Evolutionary conservation across 2,113 vertebrate genomes (phyloP), one percentile per base, ranked within the genome.

Genomic region (Prietella phreatophila): DNA sequence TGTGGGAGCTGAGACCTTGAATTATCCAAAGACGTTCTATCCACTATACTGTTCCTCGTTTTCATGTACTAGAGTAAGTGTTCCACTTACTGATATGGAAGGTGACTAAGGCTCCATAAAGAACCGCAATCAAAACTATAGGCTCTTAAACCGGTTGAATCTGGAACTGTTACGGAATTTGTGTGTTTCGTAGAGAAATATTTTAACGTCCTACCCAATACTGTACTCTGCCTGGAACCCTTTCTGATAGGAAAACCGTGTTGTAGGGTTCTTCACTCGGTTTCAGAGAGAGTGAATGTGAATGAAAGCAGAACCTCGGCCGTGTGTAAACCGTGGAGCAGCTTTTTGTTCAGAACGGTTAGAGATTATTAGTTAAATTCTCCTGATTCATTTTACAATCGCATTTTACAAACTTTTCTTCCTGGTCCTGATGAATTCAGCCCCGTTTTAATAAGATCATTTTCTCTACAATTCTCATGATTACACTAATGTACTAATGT

Each of bases 401-500:
- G 3, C 33, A 65, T 39, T 75, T 75, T 42, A 75, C 36, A 42
- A 27, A 75, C 69, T 20, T 3, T 75, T 22, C 9, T 36, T 39
- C 39, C 8, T 0, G 9, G 0, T 73, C 36, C 69, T 75, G 71
- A 75, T 75, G 39, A 75, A 22, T 42, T 2, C 39, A 25, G 15
- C 5, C 25, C 11, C 11, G 14, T 50, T 50, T 50, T 50, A 50
- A 47, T 50, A 6, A 27, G 42, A 47, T 78, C 4, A 7, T 27
- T 53, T 78, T 78, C 75, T 78, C 42, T 50, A 50, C 42, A n/a
- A 50, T 50, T 78, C 75, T 78, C 75, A 78, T 78, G n/a, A n/a
- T 50, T 47, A 50, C 55, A 82, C 33, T 36, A 36, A 33, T 60
- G 55, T 33, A 30, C 55, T 36, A 58, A 82, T 82, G 80, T 78